phyloP scores from a whole-genome alignment of 2,113 vertebrate genomes.

The Montifringilla adamsi region DNA sequence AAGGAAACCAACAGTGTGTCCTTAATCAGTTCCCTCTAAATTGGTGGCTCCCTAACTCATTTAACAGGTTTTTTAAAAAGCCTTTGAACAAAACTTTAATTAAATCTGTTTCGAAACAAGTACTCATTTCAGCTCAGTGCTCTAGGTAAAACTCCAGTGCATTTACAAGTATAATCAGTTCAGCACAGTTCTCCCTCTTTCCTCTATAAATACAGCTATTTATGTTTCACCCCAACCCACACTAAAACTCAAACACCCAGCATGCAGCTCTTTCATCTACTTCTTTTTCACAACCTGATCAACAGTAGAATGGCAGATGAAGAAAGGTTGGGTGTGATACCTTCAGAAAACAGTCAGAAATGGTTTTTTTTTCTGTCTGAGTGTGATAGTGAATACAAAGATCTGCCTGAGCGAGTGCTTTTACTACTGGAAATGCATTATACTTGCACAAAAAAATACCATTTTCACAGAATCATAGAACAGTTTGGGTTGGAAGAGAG shows the following conservation, averaged over 20 bases:
- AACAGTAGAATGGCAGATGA: neutral
- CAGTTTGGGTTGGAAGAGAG: neutral
- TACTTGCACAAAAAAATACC: neutral
- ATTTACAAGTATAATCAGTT: constrained; percentile 50
- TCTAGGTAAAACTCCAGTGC: constrained; percentile 6
- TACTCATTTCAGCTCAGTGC: neutral
- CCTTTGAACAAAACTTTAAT: constrained; percentile 41
- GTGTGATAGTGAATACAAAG: neutral
- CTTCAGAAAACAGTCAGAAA: neutral
- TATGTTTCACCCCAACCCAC: neutral
- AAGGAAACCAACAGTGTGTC: neutral
- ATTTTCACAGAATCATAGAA: neutral
- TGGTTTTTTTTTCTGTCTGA: neutral
- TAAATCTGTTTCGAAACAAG: constrained; percentile 17
- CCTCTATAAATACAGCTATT: neutral
- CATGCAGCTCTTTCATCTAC: neutral
- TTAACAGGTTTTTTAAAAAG: neutral
- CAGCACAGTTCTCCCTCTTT: neutral
- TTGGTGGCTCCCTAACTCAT: neutral
- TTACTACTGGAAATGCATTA: neutral
- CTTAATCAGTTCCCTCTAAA: neutral
- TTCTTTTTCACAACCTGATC: neutral
- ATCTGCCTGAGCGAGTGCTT: neutral
- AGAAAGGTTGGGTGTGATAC: neutral
- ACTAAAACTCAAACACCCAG: neutral